Evolutionary conservation across 2,113 vertebrate species (phyloP).

Genomic region (Colinus virginianus): DNA sequence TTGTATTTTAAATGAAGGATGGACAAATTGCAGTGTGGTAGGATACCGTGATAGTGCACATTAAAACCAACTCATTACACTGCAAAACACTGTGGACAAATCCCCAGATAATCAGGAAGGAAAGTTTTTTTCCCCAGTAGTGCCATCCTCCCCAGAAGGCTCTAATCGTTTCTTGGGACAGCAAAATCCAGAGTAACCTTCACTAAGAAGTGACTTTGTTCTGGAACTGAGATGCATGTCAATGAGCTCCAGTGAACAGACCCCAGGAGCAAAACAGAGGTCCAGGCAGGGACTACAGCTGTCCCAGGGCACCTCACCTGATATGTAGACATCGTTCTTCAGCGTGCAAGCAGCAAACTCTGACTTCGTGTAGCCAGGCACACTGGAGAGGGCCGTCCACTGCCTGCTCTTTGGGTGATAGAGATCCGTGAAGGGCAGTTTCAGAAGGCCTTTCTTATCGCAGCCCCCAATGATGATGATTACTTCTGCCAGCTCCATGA

Average conservation of each 20-base stretch:
- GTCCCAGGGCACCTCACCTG: slow-evolving; percentile 73
- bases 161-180: background rate
- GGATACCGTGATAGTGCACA: background rate
- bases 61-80: background rate
- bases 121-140: background rate
- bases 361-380: slow-evolving; percentile 82
- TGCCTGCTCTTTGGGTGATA: slow-evolving; percentile 76
- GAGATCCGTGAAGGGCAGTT: slow-evolving; percentile 77
- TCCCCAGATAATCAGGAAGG: background rate
- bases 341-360: slow-evolving; percentile 84
- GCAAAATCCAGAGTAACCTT: background rate
- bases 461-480: slow-evolving; percentile 84
- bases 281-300: background rate
- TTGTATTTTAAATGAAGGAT: background rate
- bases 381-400: slow-evolving; percentile 77
- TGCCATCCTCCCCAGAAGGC: background rate
- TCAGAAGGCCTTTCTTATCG: slow-evolving; percentile 79
- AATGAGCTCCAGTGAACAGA: background rate
- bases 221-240: background rate
- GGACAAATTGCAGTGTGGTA: background rate
- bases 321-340: slow-evolving; percentile 85
- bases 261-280: background rate
- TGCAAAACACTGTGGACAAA: background rate
- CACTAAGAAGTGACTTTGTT: background rate
- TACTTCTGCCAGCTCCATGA: slow-evolving; percentile 80